Conservation (phyloP, 2,888 invertebrate species). For the Coremacera marginata region DNA sequence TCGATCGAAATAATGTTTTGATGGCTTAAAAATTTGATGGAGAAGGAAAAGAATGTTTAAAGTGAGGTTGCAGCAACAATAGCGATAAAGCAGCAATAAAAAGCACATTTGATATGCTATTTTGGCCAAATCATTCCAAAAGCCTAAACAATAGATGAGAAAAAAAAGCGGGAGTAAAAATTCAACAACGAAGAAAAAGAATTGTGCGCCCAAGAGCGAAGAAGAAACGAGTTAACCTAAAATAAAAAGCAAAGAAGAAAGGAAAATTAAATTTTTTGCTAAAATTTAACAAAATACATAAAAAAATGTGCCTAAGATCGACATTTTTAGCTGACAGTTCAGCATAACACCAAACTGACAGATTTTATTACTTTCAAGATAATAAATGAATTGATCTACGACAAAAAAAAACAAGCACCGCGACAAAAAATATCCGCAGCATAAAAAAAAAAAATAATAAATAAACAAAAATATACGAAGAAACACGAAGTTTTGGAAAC, state of each 20-base stretch:
- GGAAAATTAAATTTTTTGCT: not conserved
- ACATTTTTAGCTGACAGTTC: no score
- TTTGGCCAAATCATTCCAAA: conserved; percentile 21
- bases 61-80: not conserved
- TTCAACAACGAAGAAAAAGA: not conserved
- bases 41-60: conserved; percentile 7
- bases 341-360: no score
- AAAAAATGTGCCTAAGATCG: not conserved
- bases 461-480: conserved; percentile 1
- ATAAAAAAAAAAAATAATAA: not conserved
- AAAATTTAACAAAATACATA: not conserved
- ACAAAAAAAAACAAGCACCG: not conserved
- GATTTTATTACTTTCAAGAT: not conserved
- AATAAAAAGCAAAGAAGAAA: not conserved
- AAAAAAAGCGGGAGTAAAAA: not conserved
- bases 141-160: not conserved
- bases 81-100: conserved; percentile 4
- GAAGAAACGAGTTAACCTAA: not conserved
- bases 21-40: not conserved
- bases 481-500: not conserved
- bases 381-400: conserved; percentile 12
- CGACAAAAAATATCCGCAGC: not conserved
- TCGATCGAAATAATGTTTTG: conserved; percentile 14
- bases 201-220: not conserved
- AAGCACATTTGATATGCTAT: conserved; percentile 27